phyloP scores from a whole-genome alignment of 1,140 invertebrate genomes.

The Heliconius hermathena region DNA sequence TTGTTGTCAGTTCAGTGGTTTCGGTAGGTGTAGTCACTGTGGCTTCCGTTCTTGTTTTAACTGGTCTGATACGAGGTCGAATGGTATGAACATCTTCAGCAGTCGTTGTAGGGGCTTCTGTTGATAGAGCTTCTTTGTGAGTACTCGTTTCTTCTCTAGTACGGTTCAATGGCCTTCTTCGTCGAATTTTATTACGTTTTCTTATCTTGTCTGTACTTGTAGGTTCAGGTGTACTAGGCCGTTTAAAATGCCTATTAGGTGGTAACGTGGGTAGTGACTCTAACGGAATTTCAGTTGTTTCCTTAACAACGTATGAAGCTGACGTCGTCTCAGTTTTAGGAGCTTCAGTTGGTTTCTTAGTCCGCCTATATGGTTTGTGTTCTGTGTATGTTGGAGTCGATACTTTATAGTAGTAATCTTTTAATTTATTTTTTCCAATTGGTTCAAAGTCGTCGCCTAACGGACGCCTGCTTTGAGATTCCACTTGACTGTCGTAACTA shows the following conservation, averaged over 20 bases:
- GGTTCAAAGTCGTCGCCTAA: conserved; percentile 73
- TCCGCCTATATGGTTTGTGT: conserved; percentile 57
- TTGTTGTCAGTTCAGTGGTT: conserved; percentile 76
- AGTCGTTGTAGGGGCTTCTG: conserved; percentile 56
- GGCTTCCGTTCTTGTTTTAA: conserved; percentile 59
- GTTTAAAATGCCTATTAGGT: conserved; percentile 75
- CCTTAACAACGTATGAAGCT: conserved; percentile 45
- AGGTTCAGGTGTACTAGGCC: conserved; percentile 58
- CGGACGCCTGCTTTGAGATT: conserved; percentile 73
- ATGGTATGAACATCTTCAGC: conserved; percentile 65
- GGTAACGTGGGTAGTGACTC: conserved; percentile 73
- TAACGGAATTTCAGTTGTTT: conserved; percentile 54
- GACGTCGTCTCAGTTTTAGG: conserved; percentile 54
- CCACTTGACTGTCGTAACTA: conserved; percentile 63
- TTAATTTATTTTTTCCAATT: conserved; percentile 69
- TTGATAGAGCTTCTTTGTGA: conserved; percentile 49
- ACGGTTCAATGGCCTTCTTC: conserved; percentile 67
- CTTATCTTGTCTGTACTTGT: conserved; percentile 68
- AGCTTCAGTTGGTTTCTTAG: conserved; percentile 68
- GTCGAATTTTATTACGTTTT: conserved; percentile 74
- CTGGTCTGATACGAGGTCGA: conserved; percentile 63
- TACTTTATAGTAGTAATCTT: conserved; percentile 76
- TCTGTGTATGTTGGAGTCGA: conserved; percentile 66
- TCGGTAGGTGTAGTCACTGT: conserved; percentile 65
- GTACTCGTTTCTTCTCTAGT: conserved; percentile 57